phyloP scores from a whole-genome alignment of 2,888 invertebrate genomes.

The Drosophila algonquin region DNA sequence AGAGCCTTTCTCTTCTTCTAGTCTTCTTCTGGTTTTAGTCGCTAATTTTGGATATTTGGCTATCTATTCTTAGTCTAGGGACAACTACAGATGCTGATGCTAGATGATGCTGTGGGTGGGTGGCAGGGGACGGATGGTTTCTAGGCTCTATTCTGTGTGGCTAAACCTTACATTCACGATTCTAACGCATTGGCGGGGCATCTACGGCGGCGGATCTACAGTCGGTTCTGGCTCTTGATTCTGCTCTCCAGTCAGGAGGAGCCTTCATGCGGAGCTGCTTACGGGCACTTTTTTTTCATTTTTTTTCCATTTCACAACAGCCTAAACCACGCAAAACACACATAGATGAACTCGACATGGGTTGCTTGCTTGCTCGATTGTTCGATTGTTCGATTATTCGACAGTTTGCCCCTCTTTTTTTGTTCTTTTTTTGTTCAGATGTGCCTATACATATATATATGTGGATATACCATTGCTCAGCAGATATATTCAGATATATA shows the following conservation, averaged over 20 bases:
- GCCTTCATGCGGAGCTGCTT: slow-evolving; percentile 52
- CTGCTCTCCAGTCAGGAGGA: neutral
- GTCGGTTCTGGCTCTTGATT: slow-evolving; percentile 33
- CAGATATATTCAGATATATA: slow-evolving; percentile 45
- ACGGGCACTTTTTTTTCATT: slow-evolving; percentile 9
- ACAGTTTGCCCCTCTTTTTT: slow-evolving; percentile 16
- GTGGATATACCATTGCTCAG: slow-evolving; percentile 31
- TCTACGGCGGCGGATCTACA: slow-evolving; percentile 28
- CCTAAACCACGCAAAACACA: slow-evolving; percentile 84
- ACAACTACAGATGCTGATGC: slow-evolving; percentile 28
- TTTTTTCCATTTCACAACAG: slow-evolving; percentile 78
- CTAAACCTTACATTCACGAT: slow-evolving; percentile 30
- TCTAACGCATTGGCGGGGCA: slow-evolving; percentile 52
- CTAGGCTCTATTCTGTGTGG: slow-evolving; percentile 31
- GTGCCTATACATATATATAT: slow-evolving; percentile 33
- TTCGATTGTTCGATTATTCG: too few relatives aligned
- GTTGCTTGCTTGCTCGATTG: slow-evolving; percentile 60
- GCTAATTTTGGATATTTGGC: slow-evolving; percentile 3
- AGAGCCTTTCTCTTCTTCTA: slow-evolving; percentile 9
- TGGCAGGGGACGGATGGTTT: neutral
- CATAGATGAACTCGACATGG: slow-evolving; percentile 83
- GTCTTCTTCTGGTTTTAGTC: neutral
- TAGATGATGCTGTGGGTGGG: slow-evolving; percentile 35
- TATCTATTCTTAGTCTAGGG: slow-evolving; percentile 33
- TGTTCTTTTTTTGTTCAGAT: slow-evolving; percentile 8